A percentile compares a stretch with the other conserved stretches of the same genome.
Conservation (phyloP, 1,140 invertebrate species). For the Trichonephila inaurata region DNA sequence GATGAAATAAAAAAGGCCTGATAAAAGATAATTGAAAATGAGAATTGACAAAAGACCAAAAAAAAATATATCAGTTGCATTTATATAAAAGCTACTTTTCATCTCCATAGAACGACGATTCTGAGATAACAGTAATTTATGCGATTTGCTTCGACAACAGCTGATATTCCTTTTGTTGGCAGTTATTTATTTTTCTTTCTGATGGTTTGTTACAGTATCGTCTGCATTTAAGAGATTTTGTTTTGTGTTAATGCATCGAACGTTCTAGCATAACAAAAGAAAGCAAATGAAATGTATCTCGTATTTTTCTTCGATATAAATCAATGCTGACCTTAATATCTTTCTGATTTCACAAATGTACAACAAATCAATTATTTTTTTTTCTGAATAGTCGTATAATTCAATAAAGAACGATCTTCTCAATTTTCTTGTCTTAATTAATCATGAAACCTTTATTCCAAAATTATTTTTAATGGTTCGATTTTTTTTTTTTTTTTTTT, state of each 20-base stretch:
- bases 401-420: too few species aligned
- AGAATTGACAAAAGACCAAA: too few species aligned
- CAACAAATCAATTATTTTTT: too few species aligned
- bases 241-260: neutral
- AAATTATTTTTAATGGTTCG: too few species aligned
- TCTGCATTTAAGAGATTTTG: neutral
- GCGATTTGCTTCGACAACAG: slow-evolving; percentile 5
- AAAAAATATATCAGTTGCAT: too few species aligned
- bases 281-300: neutral
- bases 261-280: neutral
- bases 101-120: slow-evolving; percentile 6
- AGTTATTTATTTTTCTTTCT: neutral
- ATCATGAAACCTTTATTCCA: too few species aligned
- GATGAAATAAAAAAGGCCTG: too few species aligned
- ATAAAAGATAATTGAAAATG: too few species aligned
- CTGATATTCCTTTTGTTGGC: neutral
- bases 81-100: slow-evolving; percentile 2
- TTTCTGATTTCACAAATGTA: too few species aligned
- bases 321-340: slow-evolving; percentile 1
- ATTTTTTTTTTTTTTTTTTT: too few species aligned
- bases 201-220: neutral
- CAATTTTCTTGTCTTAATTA: too few species aligned
- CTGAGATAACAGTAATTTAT: slow-evolving; percentile 2
- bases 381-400: too few species aligned
- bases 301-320: neutral